Conservation (phyloP, 2,797 vertebrate genomes). For the Loriculus beryllinus region DNA sequence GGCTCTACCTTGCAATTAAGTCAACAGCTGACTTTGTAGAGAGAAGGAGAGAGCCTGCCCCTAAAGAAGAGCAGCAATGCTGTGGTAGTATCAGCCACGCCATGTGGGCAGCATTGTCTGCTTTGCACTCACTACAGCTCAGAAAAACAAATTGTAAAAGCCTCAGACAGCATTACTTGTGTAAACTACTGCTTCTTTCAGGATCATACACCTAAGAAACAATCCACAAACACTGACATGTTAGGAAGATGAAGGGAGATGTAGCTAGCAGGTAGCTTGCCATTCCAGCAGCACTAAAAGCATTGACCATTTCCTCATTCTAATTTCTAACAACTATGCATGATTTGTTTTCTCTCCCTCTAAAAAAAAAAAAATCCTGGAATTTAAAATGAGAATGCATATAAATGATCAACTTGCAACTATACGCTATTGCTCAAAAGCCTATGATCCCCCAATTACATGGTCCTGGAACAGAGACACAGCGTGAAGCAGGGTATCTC, state of each 20-base stretch:
- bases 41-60: neutral
- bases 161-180: neutral
- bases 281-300: neutral
- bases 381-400: neutral
- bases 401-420: neutral
- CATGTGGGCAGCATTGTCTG: accelerated
- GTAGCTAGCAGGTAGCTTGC: neutral
- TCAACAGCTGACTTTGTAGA: neutral
- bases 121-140: neutral
- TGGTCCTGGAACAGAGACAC: neutral
- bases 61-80: neutral
- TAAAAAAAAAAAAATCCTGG: neutral
- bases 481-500: neutral
- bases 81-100: neutral
- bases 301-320: neutral
- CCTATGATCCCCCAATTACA: neutral
- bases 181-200: neutral
- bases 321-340: neutral
- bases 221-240: neutral
- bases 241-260: neutral
- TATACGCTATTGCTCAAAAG: neutral
- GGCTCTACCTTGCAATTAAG: neutral
- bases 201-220: neutral
- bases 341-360: neutral
- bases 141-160: neutral